These are phyloP conservation scores for Lepidurus arcticus DNA, from an alignment of 1,140 invertebrate species.

Conservation along the genomic window DNA sequence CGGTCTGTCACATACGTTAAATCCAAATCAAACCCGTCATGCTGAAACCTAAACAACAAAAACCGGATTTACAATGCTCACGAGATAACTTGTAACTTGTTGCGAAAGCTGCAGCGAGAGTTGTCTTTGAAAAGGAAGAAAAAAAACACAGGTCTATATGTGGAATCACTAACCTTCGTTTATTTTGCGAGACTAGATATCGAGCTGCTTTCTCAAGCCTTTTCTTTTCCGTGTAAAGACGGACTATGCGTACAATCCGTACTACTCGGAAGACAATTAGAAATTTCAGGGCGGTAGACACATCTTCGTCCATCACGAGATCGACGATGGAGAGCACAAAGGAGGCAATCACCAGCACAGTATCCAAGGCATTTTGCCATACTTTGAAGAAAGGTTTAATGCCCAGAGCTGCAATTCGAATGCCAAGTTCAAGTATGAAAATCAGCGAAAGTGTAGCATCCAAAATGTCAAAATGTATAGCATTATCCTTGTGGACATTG, in stretches of 20 bases:
- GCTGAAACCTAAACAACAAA: constrained; percentile 43
- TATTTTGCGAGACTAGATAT: constrained; percentile 54
- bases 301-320: constrained; percentile 39
- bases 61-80: not conserved
- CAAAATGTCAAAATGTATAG: not conserved
- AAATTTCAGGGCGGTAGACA: constrained; percentile 36
- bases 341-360: constrained; percentile 46
- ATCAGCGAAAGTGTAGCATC: not conserved
- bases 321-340: constrained; percentile 48
- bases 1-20: constrained; percentile 54
- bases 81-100: too few relatives aligned
- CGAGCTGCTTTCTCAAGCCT: constrained; percentile 48
- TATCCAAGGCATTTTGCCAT: constrained; percentile 48
- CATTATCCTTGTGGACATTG: constrained; percentile 16
- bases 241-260: constrained; percentile 47
- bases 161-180: constrained; percentile 43
- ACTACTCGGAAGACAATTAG: constrained; percentile 42
- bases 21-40: constrained; percentile 56
- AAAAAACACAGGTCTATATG: not conserved
- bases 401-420: constrained; percentile 43
- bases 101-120: too few relatives aligned
- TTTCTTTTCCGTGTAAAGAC: constrained; percentile 47
- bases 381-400: constrained; percentile 43
- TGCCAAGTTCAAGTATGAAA: constrained; percentile 45
- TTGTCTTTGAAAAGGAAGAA: not conserved